Evolutionary conservation across 2,888 invertebrate genomes (phyloP), one percentile per base, ranked within the genome.

Genomic region (Napeogenes inachia): DNA sequence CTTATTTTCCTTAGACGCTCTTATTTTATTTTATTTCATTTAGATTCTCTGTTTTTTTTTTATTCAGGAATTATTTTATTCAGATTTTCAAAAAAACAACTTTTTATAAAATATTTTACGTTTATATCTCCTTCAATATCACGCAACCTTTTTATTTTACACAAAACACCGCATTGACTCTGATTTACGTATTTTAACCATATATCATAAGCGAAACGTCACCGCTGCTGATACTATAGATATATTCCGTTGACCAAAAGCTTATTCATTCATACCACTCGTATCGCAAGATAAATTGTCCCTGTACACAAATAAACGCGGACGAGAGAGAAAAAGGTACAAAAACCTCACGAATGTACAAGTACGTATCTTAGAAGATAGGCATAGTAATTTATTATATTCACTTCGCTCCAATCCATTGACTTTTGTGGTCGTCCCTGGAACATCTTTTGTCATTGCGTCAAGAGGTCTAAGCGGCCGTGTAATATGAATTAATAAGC

Each of bases 401-500:
- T 83, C 85, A 79, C 81, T 79, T 80, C 78, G 81, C 80, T 82
- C 76, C 85, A 81, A 86, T 81, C 84, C 87, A 87, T 88, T 87
- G 87, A 86, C 81, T 87, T 82, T 85, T 81, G 88, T 83, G 85
- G 85, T 81, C 82, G 82, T 79, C 77, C 79, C 75, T 79, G 75
- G 79, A 78, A 74, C 75, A 79, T 81, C 85, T 80, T 85, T 90
- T 89, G 88, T 89, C 86, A 80, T 79, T 79, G 75, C 80, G 81
- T 84, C 81, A 79, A 84, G 85, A 81, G 79, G 72, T 77, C 77
- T 87, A 88, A 89, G 82, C 86, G 86, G 80, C 88, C 89, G 86
- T 89, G 84, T 90, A 90, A 90, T 89, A 89, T 89, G 90, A 89
- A 89, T 89, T 90, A 89, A 90, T 90, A 90, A 90, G 82, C 83